A percentile compares a stretch with the other conserved stretches of the same genome.
phyloP scores from a whole-genome alignment of 2,888 invertebrate species.

The Muscina levida region DNA sequence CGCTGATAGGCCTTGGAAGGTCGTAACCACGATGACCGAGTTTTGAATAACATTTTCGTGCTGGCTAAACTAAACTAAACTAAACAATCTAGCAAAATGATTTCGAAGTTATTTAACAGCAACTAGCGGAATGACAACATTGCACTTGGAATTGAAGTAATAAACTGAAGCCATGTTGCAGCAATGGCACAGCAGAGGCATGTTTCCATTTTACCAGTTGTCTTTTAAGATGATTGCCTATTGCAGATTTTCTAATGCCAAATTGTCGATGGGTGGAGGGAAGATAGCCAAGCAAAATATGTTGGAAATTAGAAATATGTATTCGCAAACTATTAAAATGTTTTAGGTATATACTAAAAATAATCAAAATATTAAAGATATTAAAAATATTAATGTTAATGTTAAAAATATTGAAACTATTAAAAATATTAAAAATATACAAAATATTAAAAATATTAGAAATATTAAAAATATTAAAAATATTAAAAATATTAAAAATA shows the following conservation, averaged over 20 bases:
- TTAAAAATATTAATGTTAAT: too few species aligned
- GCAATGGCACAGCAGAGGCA: neutral
- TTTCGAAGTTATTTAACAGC: neutral
- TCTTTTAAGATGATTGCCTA: constrained; percentile 15
- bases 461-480: too few species aligned
- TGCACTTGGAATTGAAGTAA: constrained; percentile 52
- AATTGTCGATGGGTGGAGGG: too few species aligned
- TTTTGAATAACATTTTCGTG: constrained; percentile 62
- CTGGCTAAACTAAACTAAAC: neutral
- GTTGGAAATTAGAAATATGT: too few species aligned
- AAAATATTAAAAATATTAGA: too few species aligned
- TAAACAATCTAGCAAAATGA: too few species aligned
- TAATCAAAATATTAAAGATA: too few species aligned
- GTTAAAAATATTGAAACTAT: too few species aligned
- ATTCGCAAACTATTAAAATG: too few species aligned
- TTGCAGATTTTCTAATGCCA: constrained; percentile 53
- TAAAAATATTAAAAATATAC: too few species aligned
- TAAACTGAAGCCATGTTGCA: constrained; percentile 50
- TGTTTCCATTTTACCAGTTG: constrained; percentile 13
- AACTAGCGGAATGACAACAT: constrained; percentile 47
- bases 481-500: too few species aligned
- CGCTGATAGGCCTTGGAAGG: constrained; percentile 62
- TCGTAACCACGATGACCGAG: constrained; percentile 53
- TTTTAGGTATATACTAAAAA: too few species aligned
- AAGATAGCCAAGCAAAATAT: constrained; percentile 3